Percentiles rank a stretch among this genome's conserved stretches.
Evolutionary conservation across 2,888 invertebrate genomes (phyloP).

Genomic region (Chelonus formosanus): DNA sequence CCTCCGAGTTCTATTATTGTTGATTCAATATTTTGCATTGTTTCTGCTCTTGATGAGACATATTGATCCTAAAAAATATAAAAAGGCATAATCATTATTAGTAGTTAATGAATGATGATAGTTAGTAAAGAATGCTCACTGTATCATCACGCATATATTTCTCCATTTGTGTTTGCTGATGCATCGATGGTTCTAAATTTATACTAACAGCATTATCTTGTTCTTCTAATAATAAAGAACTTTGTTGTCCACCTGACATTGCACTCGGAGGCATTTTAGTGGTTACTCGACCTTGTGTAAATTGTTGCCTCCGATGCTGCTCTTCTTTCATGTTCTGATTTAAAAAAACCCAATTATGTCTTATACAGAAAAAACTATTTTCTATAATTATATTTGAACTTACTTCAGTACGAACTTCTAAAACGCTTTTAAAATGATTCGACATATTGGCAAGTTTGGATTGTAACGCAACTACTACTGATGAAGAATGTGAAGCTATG

Average conservation of each 20-base stretch:
- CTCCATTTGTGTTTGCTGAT: slow-evolving; percentile 63
- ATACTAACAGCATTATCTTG: slow-evolving; percentile 73
- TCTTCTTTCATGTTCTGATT: slow-evolving; percentile 90
- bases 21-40: slow-evolving; percentile 99
- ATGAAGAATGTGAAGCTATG: slow-evolving; percentile 90
- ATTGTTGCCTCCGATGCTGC: slow-evolving; percentile 91
- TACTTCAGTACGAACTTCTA: slow-evolving; percentile 95
- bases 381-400: slow-evolving; percentile 30
- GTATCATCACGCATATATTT: slow-evolving; percentile 54
- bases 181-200: slow-evolving; percentile 77
- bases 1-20: slow-evolving; percentile 99
- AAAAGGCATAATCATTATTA: slow-evolving; percentile 8
- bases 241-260: slow-evolving; percentile 63
- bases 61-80: slow-evolving; percentile 74
- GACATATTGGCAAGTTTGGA: slow-evolving; percentile 97
- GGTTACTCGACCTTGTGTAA: slow-evolving; percentile 75
- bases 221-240: slow-evolving; percentile 62
- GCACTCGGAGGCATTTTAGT: slow-evolving; percentile 72
- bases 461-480: slow-evolving; percentile 90
- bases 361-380: neutral
- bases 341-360: neutral
- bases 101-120: neutral
- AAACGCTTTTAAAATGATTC: slow-evolving; percentile 95
- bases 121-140: slow-evolving; percentile 44
- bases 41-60: slow-evolving; percentile 91